A percentile compares a stretch with the other conserved stretches of the same genome.
phyloP scores from a whole-genome alignment of 2,888 invertebrate genomes.

The Erebia ligea region DNA sequence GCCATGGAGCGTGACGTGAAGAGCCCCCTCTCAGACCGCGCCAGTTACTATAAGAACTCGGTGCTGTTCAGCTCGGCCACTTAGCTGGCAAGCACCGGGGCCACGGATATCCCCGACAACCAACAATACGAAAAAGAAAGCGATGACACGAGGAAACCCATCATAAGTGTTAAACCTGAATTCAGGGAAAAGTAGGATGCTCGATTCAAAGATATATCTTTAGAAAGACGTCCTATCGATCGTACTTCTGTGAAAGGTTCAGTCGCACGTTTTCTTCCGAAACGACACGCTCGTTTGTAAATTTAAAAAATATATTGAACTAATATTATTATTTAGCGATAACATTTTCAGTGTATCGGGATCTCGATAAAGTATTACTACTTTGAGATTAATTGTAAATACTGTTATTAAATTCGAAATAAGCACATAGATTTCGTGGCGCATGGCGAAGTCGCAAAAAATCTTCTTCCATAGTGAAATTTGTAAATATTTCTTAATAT shows the following conservation, averaged over 20 bases:
- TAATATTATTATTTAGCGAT: constrained; percentile 55
- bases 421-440: constrained; percentile 66
- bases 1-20: constrained; percentile 92
- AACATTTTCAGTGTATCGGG: constrained; percentile 55
- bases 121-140: constrained; percentile 64
- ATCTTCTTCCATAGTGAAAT: constrained; percentile 82
- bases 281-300: constrained; percentile 49
- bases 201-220: constrained; percentile 2
- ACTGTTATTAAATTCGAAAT: constrained; percentile 72
- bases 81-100: constrained; percentile 80
- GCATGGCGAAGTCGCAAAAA: constrained; percentile 63
- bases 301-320: constrained; percentile 53
- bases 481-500: constrained; percentile 80
- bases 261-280: constrained; percentile 37
- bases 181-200: constrained; percentile 76
- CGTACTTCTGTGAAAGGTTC: constrained; percentile 29
- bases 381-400: constrained; percentile 77
- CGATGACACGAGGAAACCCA: constrained; percentile 75
- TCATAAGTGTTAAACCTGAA: constrained; percentile 82
- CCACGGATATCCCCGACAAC: constrained; percentile 66
- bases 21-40: constrained; percentile 91
- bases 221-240: constrained; percentile 18
- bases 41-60: constrained; percentile 94
- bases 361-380: constrained; percentile 66
- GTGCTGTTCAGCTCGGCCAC: constrained; percentile 95